Conservation (phyloP, 2,888 invertebrate genomes). For the Lycophotia porphyrea region DNA sequence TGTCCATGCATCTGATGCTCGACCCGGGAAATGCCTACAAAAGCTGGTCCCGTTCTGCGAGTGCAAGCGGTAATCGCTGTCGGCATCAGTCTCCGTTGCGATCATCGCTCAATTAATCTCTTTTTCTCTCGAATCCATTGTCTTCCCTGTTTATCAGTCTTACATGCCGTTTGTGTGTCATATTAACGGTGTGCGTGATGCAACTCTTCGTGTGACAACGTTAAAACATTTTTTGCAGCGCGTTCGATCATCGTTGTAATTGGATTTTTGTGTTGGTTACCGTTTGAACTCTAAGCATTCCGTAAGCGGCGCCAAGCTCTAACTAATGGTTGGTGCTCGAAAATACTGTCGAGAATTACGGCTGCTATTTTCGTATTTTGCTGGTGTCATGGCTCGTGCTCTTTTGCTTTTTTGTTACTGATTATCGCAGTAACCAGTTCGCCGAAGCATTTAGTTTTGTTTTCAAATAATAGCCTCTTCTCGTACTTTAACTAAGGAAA, state of each 20-base stretch:
- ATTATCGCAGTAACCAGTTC: conserved; percentile 60
- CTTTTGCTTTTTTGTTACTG: conserved; percentile 72
- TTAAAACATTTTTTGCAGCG: conserved; percentile 71
- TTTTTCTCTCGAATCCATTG: conserved; percentile 79
- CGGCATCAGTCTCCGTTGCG: conserved; percentile 74
- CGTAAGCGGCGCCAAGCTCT: conserved; percentile 65
- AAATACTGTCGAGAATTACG: conserved; percentile 65
- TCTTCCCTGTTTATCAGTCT: conserved; percentile 74
- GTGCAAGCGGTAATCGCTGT: conserved; percentile 82
- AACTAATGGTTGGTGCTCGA: conserved; percentile 59
- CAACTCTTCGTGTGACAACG: conserved; percentile 77
- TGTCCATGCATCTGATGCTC: conserved; percentile 71
- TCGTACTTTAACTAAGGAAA: conserved; percentile 70
- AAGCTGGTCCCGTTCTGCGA: conserved; percentile 83
- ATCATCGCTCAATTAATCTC: conserved; percentile 75
- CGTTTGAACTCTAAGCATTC: conserved; percentile 69
- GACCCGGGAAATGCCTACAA: conserved; percentile 75
- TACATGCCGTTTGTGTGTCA: conserved; percentile 69
- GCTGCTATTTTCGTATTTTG: conserved; percentile 71
- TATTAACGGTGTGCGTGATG: conserved; percentile 80
- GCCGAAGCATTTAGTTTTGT: conserved; percentile 73
- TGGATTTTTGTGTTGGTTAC: conserved; percentile 73
- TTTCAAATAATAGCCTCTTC: conserved; percentile 71
- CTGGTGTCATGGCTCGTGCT: conserved; percentile 70
- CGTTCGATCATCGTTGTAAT: conserved; percentile 70